Conservation (phyloP, 2,113 vertebrate species). For the Meleagris gallopavo region DNA sequence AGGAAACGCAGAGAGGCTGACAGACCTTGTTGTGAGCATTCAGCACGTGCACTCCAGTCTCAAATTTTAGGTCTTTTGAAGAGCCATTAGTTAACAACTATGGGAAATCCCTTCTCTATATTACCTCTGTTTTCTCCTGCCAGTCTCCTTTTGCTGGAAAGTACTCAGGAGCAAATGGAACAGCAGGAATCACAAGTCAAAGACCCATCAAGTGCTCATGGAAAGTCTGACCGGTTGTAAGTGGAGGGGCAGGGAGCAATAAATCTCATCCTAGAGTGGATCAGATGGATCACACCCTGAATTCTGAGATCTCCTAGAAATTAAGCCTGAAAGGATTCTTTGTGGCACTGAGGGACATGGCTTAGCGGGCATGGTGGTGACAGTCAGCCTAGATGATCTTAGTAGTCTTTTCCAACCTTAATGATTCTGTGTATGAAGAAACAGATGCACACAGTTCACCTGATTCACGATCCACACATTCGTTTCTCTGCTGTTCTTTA, state of each 20-base stretch:
- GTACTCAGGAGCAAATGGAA: background rate
- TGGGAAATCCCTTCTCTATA: background rate
- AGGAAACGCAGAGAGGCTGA: background rate
- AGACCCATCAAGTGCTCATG: background rate
- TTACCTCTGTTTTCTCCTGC: background rate
- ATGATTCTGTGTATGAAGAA: background rate
- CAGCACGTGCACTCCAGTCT: background rate
- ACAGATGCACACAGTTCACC: background rate
- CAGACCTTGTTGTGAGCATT: background rate
- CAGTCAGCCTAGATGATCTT: too few species aligned
- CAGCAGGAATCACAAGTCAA: background rate
- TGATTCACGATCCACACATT: background rate
- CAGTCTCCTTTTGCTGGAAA: background rate
- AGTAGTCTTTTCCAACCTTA: too few species aligned
- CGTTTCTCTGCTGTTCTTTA: background rate
- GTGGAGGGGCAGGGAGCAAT: background rate
- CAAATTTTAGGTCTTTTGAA: background rate
- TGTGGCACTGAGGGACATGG: too few species aligned
- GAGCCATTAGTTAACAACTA: background rate
- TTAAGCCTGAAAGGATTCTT: background rate
- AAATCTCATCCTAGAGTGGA: background rate
- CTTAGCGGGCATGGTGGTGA: too few species aligned
- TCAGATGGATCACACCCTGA: background rate
- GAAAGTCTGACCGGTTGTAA: background rate
- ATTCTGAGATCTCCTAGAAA: background rate